These are phyloP conservation scores for Romanogobio albipinnatus DNA, from an alignment of 2,113 vertebrate genomes.

Conservation along the genomic window DNA sequence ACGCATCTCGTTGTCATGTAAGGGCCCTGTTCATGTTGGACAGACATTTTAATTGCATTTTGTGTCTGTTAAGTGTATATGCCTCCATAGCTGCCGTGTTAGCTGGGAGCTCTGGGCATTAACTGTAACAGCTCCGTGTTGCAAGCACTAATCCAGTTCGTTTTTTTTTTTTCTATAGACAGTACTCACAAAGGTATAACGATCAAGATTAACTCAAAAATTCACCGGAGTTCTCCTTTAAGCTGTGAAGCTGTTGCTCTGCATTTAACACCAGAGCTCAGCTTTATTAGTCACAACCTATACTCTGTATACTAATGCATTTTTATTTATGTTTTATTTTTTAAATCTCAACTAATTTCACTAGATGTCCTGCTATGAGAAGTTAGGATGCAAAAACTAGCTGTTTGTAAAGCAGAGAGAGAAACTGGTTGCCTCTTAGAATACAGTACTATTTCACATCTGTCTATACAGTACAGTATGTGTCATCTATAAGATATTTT, in stretches of 20 bases:
- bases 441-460: neutral
- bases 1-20: too few relatives aligned
- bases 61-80: too few relatives aligned
- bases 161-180: too few relatives aligned
- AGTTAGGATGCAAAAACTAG: constrained; percentile 9
- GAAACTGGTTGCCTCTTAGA: neutral
- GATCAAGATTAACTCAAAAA: too few relatives aligned
- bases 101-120: too few relatives aligned
- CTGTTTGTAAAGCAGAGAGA: constrained; percentile 20
- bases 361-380: constrained; percentile 50
- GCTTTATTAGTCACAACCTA: constrained; percentile 24
- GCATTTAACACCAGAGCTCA: neutral
- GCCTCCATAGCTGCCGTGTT: too few relatives aligned
- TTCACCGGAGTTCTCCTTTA: too few relatives aligned
- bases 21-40: too few relatives aligned
- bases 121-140: too few relatives aligned
- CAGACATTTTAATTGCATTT: too few relatives aligned
- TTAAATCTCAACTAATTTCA: constrained; percentile 30
- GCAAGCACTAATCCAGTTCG: too few relatives aligned
- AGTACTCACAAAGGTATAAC: too few relatives aligned
- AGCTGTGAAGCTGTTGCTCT: constrained; percentile 4
- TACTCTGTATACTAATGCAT: constrained; percentile 14
- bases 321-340: neutral
- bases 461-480: neutral
- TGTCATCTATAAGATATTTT: constrained; percentile 4